A percentile compares a stretch with the other conserved stretches of the same genome.
Conservation (phyloP, 2,888 invertebrate genomes). For the Mystacides longicornis region DNA sequence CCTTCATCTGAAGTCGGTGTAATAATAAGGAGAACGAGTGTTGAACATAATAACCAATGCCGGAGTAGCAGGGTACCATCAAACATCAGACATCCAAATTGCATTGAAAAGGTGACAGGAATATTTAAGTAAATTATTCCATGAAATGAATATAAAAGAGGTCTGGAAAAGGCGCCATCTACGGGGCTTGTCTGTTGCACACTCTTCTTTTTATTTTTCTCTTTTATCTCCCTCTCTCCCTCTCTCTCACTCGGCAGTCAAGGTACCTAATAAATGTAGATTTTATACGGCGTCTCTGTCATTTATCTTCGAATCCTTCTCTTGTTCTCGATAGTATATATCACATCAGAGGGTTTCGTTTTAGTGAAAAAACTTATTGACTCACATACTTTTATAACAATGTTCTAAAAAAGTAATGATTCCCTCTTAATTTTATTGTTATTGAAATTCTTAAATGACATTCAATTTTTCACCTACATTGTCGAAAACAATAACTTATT, state of each 20-base stretch:
- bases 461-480: no score
- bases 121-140: conserved; percentile 1
- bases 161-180: not conserved
- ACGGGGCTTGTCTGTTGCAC: not conserved
- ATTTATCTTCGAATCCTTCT: conserved; percentile 23
- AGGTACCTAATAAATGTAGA: conserved; percentile 23
- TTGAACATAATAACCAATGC: no score
- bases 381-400: no score
- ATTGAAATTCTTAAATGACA: no score
- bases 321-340: conserved; percentile 1
- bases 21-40: no score
- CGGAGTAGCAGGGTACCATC: no score
- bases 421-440: no score
- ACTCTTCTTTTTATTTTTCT: not conserved
- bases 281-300: conserved; percentile 19
- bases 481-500: no score
- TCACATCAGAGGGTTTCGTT: not conserved
- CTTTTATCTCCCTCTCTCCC: conserved; percentile 11
- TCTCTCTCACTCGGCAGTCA: conserved; percentile 8
- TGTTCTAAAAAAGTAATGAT: no score
- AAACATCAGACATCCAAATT: not conserved
- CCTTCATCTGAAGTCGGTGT: no score
- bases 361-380: no score
- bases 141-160: not conserved
- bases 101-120: conserved; percentile 1